phyloP scores from a whole-genome alignment of 2,113 vertebrate species.

The Loxodonta africana region DNA sequence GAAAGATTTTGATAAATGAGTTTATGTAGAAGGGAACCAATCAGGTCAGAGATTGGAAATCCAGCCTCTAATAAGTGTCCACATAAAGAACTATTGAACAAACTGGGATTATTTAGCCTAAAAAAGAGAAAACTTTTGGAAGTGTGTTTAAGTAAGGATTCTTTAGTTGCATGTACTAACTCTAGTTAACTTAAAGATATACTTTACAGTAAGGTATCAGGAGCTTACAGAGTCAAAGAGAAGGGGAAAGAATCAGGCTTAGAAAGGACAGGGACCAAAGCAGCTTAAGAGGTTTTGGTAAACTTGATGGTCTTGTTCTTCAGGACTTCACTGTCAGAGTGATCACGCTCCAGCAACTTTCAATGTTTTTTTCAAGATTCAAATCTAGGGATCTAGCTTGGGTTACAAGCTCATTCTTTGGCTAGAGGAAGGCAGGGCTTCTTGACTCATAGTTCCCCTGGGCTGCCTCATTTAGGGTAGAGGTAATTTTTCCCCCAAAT shows the following conservation, averaged over 20 bases:
- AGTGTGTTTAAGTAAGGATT: background rate
- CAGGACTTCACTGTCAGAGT: background rate
- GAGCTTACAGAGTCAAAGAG: constrained; percentile 2
- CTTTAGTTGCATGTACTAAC: background rate
- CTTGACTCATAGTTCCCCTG: background rate
- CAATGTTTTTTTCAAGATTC: constrained; percentile 28
- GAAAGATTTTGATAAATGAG: constrained; percentile 43
- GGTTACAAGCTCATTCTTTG: background rate
- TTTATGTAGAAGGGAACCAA: background rate
- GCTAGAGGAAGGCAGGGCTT: background rate
- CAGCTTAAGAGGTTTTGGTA: background rate
- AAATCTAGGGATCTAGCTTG: background rate
- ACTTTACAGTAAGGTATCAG: background rate
- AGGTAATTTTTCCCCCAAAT: background rate
- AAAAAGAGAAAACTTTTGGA: background rate
- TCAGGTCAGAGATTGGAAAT: background rate
- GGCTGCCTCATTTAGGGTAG: background rate
- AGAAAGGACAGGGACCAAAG: background rate
- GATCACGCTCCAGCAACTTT: background rate
- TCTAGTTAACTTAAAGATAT: background rate
- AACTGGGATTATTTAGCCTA: background rate
- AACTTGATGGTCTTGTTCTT: background rate
- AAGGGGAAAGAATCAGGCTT: background rate
- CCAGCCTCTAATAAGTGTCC: background rate
- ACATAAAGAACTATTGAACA: background rate